phyloP scores from a whole-genome alignment of 2,888 invertebrate species.

The Epiblema foenella region DNA sequence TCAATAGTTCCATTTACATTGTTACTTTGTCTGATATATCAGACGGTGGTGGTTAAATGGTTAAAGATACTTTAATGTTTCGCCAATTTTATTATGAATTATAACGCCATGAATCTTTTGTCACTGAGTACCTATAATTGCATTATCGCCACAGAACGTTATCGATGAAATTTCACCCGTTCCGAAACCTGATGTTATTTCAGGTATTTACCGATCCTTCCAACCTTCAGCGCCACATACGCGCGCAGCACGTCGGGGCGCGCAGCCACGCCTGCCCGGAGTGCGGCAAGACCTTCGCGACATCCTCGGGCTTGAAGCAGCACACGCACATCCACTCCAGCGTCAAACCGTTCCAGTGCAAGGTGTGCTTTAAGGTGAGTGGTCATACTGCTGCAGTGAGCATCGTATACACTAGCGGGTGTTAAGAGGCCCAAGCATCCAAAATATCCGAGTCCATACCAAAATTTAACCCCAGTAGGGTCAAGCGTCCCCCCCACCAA shows the following conservation, averaged over 20 bases:
- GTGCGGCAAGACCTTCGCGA: conserved; percentile 99
- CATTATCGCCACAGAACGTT: conserved; percentile 8
- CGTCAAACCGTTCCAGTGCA: conserved; percentile 98
- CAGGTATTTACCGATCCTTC: conserved; percentile 98
- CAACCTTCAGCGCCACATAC: conserved; percentile 98
- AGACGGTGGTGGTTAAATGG: no score
- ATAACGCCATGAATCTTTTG: background rate
- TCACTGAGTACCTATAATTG: background rate
- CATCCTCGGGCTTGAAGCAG: conserved; percentile 98
- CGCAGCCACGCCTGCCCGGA: conserved; percentile 98
- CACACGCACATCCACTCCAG: conserved; percentile 99
- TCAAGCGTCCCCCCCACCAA: no score
- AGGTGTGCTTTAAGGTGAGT: conserved; percentile 95
- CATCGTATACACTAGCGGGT: background rate
- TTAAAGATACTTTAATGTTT: no score
- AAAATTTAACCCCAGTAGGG: no score
- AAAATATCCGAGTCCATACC: no score
- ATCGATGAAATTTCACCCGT: conserved; percentile 60
- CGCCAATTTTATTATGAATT: no score
- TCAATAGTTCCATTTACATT: no score
- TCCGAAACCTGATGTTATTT: conserved; percentile 84
- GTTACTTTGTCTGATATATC: no score
- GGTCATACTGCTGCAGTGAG: background rate
- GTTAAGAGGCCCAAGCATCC: no score
- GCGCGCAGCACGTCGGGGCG: conserved; percentile 97